Evolutionary conservation across 2,113 vertebrate genomes (phyloP).

Genomic region (Gnathonemus echidnorhynchus): DNA sequence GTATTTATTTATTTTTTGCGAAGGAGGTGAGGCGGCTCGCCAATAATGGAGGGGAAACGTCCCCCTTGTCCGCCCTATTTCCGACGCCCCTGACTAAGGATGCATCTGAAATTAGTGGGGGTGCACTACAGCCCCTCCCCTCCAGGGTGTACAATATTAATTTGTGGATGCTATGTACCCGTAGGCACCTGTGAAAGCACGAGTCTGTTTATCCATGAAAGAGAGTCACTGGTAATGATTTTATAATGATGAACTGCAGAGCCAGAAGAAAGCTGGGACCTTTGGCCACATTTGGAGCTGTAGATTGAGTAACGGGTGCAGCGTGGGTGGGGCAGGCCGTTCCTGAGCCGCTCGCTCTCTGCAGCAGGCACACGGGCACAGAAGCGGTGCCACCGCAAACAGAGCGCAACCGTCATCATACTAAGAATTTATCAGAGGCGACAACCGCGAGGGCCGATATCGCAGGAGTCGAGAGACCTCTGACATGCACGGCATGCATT

Average conservation of each 20-base stretch:
- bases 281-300: not conserved
- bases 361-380: not conserved
- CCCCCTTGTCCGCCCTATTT: not conserved
- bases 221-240: not conserved
- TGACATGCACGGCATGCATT: conserved; percentile 11
- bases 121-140: not conserved
- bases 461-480: conserved; percentile 1
- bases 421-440: conserved; percentile 17
- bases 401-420: not conserved
- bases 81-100: not conserved
- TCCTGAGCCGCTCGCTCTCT: no score
- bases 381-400: not conserved
- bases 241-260: not conserved
- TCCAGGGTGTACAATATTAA: not conserved
- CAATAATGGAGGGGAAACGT: not conserved
- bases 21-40: not conserved
- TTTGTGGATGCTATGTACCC: not conserved
- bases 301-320: not conserved
- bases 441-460: not conserved
- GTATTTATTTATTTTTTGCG: not conserved
- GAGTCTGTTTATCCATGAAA: not conserved
- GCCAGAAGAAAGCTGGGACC: not conserved
- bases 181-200: not conserved
- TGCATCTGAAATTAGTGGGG: not conserved
- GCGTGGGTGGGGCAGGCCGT: not conserved